These are phyloP conservation scores for Phyllotis vaccarum DNA, from an alignment of 2,797 vertebrate genomes.

Conservation along the genomic window DNA sequence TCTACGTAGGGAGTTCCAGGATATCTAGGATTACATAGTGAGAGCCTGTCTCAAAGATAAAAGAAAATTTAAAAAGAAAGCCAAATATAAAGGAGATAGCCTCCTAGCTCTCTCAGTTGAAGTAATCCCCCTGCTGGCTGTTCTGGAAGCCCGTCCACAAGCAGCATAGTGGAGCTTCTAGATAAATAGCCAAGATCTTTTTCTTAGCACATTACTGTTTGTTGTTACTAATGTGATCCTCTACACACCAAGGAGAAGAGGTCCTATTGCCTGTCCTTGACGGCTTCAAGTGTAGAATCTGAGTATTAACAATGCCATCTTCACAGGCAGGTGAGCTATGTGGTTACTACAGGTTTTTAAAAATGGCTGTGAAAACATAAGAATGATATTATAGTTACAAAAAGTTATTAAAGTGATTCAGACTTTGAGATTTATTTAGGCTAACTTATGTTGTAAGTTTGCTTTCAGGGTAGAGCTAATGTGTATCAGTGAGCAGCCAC, in stretches of 20 bases:
- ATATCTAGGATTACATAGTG: not conserved
- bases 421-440: conserved; percentile 26
- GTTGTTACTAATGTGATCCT: not conserved
- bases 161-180: not conserved
- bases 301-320: conserved; percentile 20
- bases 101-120: not conserved
- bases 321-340: conserved; percentile 33
- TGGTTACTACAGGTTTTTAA: conserved; percentile 15
- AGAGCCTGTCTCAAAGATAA: not conserved
- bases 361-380: conserved; percentile 45
- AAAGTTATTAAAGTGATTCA: conserved; percentile 41
- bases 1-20: not conserved
- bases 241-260: not conserved
- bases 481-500: not conserved
- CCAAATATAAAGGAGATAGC: not conserved
- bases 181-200: not conserved
- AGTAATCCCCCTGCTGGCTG: not conserved
- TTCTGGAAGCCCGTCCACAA: conserved; percentile 20
- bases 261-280: not conserved
- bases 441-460: conserved; percentile 14
- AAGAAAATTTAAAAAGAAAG: not conserved
- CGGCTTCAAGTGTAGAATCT: not conserved
- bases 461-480: not conserved
- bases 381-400: not conserved
- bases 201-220: conserved; percentile 20